Evolutionary conservation across 2,797 vertebrate species (phyloP), one percentile per base, ranked within the genome.

Genomic region (Taenioides sp.): DNA sequence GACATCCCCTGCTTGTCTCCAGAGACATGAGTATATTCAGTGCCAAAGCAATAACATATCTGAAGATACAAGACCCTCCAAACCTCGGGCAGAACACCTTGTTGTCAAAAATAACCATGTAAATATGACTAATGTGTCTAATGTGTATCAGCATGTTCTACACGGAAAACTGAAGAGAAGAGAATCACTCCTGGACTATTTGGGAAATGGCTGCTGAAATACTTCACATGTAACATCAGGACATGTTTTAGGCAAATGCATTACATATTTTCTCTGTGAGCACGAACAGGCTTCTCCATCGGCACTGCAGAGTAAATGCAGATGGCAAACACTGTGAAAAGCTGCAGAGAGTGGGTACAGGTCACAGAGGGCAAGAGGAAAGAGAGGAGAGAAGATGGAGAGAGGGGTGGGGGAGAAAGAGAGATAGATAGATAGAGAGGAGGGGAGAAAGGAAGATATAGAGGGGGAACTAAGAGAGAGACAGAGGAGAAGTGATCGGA

Each of bases 131-230:
- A 2, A 43, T 47, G 43, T 47, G 14, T 34, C 28, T 27, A 59
- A 28, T 28, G 57, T 22, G 18, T 18, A 62, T 37, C 37, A 2
- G 4, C 31, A 40, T n/a, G 22, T 40, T 20, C 34, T n/a, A 12
- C 3, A 27, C 9, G 76, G 79, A 85, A 70, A 84, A 74, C 61
- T 4, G 22, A 43, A 66, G 57, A 31, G 74, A 86, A 71, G 83
- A 75, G 83, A 82, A 84, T 79, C 79, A 83, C 87, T 87, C 81
- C 91, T 90, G 84, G 65, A 88, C 76, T 79, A 83, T 85, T 86
- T 80, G 82, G 71, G 59, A 65, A 73, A 80, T 79, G 12, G 63
- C 12, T 5, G 18, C 14, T 25, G 18, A 65, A 65, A 65, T 10
- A 65, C 14, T 65, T 23, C 16, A 27, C 40, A 28, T 28, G 40